Percentiles rank a stretch among this genome's conserved stretches.
Conservation (phyloP, 2,113 vertebrate species). For the Podiceps cristatus region DNA sequence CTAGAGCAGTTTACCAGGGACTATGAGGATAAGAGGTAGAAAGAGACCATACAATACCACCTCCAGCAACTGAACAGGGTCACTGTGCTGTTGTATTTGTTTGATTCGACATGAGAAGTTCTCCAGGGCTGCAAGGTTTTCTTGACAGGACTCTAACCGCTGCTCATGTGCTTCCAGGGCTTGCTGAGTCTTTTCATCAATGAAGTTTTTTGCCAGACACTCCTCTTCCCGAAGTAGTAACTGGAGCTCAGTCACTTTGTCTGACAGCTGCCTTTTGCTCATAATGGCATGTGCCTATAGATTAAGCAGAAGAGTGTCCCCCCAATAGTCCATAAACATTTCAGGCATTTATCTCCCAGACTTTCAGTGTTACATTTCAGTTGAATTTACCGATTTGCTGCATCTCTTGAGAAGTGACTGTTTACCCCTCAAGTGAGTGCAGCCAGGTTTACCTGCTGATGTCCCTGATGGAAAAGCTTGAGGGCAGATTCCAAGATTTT, state of each 20-base stretch:
- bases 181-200: slow-evolving; percentile 70
- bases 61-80: slow-evolving; percentile 70
- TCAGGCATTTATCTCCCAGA: not conserved
- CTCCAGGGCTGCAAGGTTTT: slow-evolving; percentile 42
- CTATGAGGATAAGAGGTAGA: not conserved
- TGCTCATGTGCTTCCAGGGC: slow-evolving; percentile 57
- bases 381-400: not conserved
- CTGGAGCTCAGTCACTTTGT: slow-evolving; percentile 67
- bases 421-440: not conserved
- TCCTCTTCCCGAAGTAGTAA: slow-evolving; percentile 77
- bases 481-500: not conserved
- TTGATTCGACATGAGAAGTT: slow-evolving; percentile 25
- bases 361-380: not conserved
- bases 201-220: slow-evolving; percentile 58
- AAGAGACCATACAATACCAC: slow-evolving; percentile 37
- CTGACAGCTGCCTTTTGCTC: slow-evolving; percentile 69
- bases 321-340: not conserved
- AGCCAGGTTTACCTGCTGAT: not conserved
- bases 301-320: slow-evolving; percentile 6
- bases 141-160: slow-evolving; percentile 31
- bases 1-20: not conserved
- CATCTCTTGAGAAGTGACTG: not conserved
- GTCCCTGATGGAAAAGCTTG: not conserved
- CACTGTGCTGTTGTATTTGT: slow-evolving; percentile 50
- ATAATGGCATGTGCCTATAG: slow-evolving; percentile 45